Evolutionary conservation across 2,797 vertebrate genomes (phyloP).

Genomic region (Miichthys miiuy): DNA sequence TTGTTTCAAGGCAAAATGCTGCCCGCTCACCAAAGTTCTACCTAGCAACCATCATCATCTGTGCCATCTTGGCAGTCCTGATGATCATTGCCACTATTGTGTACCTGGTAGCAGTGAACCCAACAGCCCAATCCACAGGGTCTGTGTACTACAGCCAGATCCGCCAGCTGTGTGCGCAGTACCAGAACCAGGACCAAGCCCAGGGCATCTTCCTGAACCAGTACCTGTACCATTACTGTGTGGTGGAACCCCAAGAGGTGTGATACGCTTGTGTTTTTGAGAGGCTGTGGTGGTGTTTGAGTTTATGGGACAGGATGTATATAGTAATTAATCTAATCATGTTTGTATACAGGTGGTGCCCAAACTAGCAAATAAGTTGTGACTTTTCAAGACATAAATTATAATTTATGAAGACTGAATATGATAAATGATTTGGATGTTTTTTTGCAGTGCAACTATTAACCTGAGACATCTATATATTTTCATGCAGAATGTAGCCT

Average conservation of each 20-base stretch:
- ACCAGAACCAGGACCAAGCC: slow-evolving; percentile 82
- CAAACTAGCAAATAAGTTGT: not conserved
- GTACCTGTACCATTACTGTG: slow-evolving; percentile 95
- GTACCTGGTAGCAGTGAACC: slow-evolving; percentile 92
- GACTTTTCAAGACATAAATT: too few species aligned
- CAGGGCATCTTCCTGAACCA: slow-evolving; percentile 90
- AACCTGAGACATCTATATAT: not conserved
- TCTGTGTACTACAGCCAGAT: slow-evolving; percentile 89
- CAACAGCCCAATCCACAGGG: slow-evolving; percentile 89
- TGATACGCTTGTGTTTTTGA: slow-evolving; percentile 10
- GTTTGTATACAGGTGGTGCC: not conserved
- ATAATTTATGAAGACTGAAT: not conserved
- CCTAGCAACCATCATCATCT: slow-evolving; percentile 86
- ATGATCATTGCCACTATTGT: slow-evolving; percentile 93
- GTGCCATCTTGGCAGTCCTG: slow-evolving; percentile 86
- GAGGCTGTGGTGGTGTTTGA: not conserved
- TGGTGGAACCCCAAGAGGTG: slow-evolving; percentile 95
- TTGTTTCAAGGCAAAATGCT: slow-evolving; percentile 84
- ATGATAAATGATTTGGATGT: not conserved
- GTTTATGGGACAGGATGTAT: not conserved
- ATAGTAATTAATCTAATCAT: not conserved
- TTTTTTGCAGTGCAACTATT: too few species aligned
- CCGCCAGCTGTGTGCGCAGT: slow-evolving; percentile 89
- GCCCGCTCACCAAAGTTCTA: slow-evolving; percentile 88
- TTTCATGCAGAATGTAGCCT: not conserved